phyloP scores from a whole-genome alignment of 2,113 vertebrate genomes.

The Pterocles gutturalis region DNA sequence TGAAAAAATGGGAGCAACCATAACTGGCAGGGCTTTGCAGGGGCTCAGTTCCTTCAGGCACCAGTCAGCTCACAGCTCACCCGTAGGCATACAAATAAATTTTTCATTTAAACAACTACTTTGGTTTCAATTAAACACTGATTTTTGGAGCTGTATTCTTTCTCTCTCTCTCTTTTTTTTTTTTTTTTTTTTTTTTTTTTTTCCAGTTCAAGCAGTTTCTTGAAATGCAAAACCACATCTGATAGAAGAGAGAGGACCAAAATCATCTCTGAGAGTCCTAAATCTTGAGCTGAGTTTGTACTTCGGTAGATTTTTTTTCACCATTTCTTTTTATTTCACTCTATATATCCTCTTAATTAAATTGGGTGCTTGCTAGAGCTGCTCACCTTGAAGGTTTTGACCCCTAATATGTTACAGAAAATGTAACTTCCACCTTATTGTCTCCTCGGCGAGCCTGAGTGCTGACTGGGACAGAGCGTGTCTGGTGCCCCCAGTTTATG shows the following conservation, averaged over 20 bases:
- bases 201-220: neutral
- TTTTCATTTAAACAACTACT: neutral
- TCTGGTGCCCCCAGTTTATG: rapidly evolving
- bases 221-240: neutral
- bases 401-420: neutral
- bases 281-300: neutral
- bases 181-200: neutral
- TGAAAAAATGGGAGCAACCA: neutral
- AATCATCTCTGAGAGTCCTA: neutral
- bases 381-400: neutral
- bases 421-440: neutral
- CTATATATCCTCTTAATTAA: neutral
- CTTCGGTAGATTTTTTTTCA: neutral
- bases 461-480: rapidly evolving
- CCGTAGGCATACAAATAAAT: neutral
- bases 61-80: neutral
- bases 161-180: neutral
- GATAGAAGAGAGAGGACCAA: neutral
- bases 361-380: neutral
- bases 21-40: neutral
- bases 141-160: neutral
- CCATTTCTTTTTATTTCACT: neutral
- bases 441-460: neutral
- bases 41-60: neutral
- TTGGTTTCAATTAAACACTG: neutral